Base-by-base conservation (phyloP, 2,888 invertebrate species). In the Heliconius sara region DNA sequence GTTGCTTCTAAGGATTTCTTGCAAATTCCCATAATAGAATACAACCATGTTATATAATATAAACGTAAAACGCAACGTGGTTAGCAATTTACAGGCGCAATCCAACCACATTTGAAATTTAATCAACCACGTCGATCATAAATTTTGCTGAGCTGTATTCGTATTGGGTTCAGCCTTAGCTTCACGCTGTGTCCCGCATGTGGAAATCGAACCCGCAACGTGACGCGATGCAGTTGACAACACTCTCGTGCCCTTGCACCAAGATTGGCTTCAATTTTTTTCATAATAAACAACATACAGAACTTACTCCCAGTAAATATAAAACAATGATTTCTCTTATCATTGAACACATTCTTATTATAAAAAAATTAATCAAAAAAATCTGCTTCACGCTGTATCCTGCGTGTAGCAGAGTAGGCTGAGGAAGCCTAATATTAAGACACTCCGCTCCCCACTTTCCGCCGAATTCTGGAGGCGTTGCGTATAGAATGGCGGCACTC, bases 81-180 rank as follows among this genome's bases (percentile, higher is more conserved):
- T 47, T 47, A 2, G 13, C 16, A 47, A 6, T 47, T 47, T 19
- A 16, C 47, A 47, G 47, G 16, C 19, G 10, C 12, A 60, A 43
- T 74, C 60, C 25, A n/a, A 63, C 47, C 65, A 65, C 47, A 75
- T 43, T 47, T 66, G 47, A 75, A 66, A 65, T 75, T 75, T 47
- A 66, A 65, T 65, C 75, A 65, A 12, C 65, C 27, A 30, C 27
- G 30, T 27, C 65, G 22, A 19, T 66, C 63, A 27, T 19, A 22
- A 75, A 43, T 19, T 25, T 75, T 75, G 39, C n/a, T 63, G 52
- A 19, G 13, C 13, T 25, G 4, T 75, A 2, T 7, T 3, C 25
- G 19, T 57, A 3, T 57, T 47, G 25, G 22, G 6, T 7, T 19
- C 19, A 5, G 47, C 16, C 5, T 47, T 19, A 19, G 19, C 19